Conservation (phyloP, 2,888 invertebrate genomes). For the Drosophila anomalata region DNA sequence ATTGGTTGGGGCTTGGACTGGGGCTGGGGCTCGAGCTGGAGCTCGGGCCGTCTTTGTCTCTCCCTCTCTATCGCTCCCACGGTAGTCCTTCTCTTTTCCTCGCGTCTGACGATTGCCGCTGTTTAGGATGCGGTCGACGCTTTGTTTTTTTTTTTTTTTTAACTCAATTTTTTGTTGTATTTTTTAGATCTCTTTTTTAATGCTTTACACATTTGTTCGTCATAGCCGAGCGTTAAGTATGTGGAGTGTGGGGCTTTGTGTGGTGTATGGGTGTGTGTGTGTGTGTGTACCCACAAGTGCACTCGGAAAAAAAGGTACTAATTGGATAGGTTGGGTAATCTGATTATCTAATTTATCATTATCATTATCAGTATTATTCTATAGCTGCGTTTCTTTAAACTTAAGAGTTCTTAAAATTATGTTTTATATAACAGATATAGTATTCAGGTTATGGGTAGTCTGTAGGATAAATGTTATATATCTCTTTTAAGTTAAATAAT, state of each 20-base stretch:
- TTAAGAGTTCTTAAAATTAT: too few species aligned
- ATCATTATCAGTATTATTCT: too few species aligned
- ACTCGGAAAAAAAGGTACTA: slow-evolving; percentile 20
- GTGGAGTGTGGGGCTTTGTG: slow-evolving; percentile 17
- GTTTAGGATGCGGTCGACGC: slow-evolving; percentile 79
- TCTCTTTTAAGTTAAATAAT: too few species aligned
- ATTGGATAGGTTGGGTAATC: background rate
- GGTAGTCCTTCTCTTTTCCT: slow-evolving; percentile 41
- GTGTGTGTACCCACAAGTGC: slow-evolving; percentile 35
- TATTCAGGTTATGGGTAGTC: too few species aligned
- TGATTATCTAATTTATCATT: background rate
- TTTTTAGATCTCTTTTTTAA: slow-evolving; percentile 71
- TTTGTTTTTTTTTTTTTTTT: slow-evolving; percentile 39
- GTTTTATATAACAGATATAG: too few species aligned
- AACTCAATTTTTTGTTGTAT: slow-evolving; percentile 21
- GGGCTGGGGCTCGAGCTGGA: slow-evolving; percentile 42
- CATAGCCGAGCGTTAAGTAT: slow-evolving; percentile 65
- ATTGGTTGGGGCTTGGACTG: slow-evolving; percentile 73
- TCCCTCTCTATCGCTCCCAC: slow-evolving; percentile 49
- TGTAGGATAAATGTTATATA: too few species aligned
- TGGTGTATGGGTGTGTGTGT: background rate
- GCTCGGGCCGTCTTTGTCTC: slow-evolving; percentile 6
- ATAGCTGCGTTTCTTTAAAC: too few species aligned
- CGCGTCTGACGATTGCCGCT: slow-evolving; percentile 63
- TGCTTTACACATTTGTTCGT: slow-evolving; percentile 80